Evolutionary conservation across 30 jellyfish, hydroid and myxozoan genomes (phyloP).

Genomic region (Sanderia malayensis): DNA sequence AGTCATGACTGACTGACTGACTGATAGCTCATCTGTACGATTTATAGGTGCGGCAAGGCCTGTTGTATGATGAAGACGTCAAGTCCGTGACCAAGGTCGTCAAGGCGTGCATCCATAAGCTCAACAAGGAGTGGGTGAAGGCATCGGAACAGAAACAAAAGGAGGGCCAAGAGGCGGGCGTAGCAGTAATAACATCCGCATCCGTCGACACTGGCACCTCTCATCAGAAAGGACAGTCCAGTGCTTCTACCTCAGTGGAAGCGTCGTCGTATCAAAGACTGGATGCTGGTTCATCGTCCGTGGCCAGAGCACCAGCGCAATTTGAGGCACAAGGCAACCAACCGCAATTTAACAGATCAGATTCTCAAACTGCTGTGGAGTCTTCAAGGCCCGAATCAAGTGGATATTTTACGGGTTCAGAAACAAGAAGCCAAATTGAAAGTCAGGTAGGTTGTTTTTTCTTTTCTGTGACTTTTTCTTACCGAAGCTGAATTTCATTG

Average conservation of each 20-base stretch:
- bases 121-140: constrained; percentile 70
- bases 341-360: background rate
- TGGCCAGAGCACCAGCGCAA: background rate
- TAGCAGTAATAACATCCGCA: background rate
- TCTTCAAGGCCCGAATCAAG: constrained; percentile 11
- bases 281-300: constrained; percentile 4
- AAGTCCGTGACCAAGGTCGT: constrained; percentile 75
- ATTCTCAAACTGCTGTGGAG: constrained; percentile 24
- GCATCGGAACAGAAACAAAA: constrained; percentile 40
- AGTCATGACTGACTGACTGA: constrained; percentile 55
- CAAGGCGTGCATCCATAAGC: constrained; percentile 54
- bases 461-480: too few relatives aligned
- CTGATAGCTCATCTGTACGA: constrained; percentile 68
- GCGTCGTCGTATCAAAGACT: constrained; percentile 13
- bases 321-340: constrained; percentile 5
- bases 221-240: constrained; percentile 29
- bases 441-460: constrained; percentile 2
- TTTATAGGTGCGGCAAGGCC: constrained; percentile 81
- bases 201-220: background rate
- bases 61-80: constrained; percentile 72
- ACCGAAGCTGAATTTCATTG: too few relatives aligned
- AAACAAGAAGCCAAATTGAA: background rate
- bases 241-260: constrained; percentile 6
- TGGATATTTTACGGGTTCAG: background rate
- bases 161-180: constrained; percentile 38